Conservation (phyloP, 1,140 invertebrate genomes). For the Cyrtorhinus lividipennis region DNA sequence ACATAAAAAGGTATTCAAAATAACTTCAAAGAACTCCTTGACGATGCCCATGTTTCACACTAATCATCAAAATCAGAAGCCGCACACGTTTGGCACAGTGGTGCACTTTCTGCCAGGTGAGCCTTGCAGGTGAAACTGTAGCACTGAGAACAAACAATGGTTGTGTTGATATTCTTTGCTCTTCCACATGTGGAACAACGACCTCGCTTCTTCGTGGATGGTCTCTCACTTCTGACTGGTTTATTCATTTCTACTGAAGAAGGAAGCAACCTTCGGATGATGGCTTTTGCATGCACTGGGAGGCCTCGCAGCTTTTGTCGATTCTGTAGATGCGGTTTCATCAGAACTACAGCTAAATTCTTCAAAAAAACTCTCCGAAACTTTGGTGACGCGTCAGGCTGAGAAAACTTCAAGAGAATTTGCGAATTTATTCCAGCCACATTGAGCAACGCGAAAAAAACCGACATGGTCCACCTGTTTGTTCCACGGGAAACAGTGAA, state of each 20-base stretch:
- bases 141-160: not conserved
- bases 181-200: conserved; percentile 1
- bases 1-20: too few species aligned
- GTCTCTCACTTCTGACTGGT: not conserved
- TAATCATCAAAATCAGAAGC: too few species aligned
- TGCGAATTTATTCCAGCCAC: conserved; percentile 23
- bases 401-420: not conserved
- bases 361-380: not conserved
- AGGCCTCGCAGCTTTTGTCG: not conserved
- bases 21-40: too few species aligned
- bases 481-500: conserved; percentile 23
- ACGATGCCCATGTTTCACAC: too few species aligned
- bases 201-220: not conserved
- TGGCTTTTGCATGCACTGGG: not conserved
- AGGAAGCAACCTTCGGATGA: not conserved
- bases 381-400: not conserved
- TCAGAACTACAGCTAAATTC: not conserved
- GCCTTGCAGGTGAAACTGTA: not conserved
- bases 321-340: not conserved
- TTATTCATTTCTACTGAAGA: too few species aligned
- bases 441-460: conserved; percentile 27
- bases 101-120: not conserved
- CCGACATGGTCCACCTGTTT: conserved; percentile 27
- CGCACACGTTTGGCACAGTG: not conserved
- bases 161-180: conserved; percentile 4